Evolutionary conservation across 2,113 vertebrate species (phyloP).

Genomic region (Microtus ochrogaster): DNA sequence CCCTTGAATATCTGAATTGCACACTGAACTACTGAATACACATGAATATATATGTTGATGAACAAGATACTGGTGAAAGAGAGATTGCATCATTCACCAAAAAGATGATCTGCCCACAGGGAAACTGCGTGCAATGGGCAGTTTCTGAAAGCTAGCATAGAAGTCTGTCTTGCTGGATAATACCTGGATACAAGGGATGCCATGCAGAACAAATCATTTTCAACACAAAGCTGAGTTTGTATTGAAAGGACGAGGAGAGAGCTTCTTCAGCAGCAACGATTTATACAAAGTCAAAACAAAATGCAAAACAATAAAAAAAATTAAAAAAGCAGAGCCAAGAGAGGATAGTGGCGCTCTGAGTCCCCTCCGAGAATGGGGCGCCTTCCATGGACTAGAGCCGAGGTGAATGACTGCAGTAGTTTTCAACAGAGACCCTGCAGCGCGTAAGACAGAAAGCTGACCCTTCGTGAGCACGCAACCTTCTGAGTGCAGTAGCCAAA

Average conservation of each 20-base stretch:
- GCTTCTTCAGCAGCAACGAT: not conserved
- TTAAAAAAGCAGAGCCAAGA: not conserved
- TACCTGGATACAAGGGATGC: not conserved
- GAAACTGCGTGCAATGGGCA: not conserved
- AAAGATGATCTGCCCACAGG: not conserved
- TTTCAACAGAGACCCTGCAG: not conserved
- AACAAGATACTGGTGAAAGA: not conserved
- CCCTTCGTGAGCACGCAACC: not conserved
- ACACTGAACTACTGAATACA: not conserved
- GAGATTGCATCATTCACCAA: not conserved
- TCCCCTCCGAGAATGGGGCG: not conserved
- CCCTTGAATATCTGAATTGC: not conserved
- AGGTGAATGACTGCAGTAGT: not conserved
- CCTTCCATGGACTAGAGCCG: not conserved
- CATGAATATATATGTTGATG: not conserved
- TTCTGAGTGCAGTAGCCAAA: not conserved
- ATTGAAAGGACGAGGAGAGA: not conserved
- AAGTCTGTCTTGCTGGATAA: not conserved
- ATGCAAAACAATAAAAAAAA: not conserved
- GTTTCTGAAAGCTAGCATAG: not conserved
- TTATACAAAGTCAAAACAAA: not conserved
- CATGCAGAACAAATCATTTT: not conserved
- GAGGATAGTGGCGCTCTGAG: fast-evolving
- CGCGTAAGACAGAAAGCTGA: not conserved
- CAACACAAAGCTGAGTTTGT: not conserved